Evolutionary conservation across 2,113 vertebrate genomes (phyloP).

Genomic region (Heliornis fulica): DNA sequence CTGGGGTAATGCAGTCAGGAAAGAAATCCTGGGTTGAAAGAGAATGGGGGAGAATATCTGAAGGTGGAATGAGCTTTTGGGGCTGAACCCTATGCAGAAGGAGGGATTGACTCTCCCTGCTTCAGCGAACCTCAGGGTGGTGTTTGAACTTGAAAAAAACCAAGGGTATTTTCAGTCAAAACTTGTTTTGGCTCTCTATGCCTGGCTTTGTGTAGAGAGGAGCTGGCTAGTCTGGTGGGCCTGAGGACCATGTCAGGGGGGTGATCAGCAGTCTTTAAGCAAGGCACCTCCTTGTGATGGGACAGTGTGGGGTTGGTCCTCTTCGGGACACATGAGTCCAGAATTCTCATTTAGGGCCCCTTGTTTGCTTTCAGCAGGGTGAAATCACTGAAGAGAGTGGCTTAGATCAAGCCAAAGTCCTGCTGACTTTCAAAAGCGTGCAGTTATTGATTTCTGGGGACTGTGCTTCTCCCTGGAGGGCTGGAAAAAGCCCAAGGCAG

Average conservation of each 20-base stretch:
- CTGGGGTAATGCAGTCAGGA: not conserved
- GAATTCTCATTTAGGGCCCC: not conserved
- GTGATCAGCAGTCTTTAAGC: not conserved
- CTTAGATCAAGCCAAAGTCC: not conserved
- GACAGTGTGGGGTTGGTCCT: not conserved
- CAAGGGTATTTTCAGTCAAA: not conserved
- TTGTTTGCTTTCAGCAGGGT: not conserved
- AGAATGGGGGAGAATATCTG: not conserved
- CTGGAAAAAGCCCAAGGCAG: constrained; percentile 47
- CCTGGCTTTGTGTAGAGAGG: not conserved
- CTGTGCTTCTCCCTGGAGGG: constrained; percentile 36
- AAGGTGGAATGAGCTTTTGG: not conserved
- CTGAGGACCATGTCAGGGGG: rapidly evolving
- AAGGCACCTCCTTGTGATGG: not conserved
- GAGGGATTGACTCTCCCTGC: not conserved
- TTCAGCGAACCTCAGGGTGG: not conserved
- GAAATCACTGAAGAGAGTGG: not conserved
- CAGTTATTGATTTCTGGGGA: constrained; percentile 39
- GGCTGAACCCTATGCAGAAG: not conserved
- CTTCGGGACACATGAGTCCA: not conserved
- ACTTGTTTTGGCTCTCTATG: not conserved
- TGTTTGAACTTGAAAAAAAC: not conserved
- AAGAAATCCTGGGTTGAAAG: not conserved
- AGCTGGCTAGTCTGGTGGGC: not conserved
- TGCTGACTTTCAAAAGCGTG: constrained; percentile 27